Base-by-base conservation (phyloP, 2,113 vertebrate genomes). In the Campylomormyrus numenius region DNA sequence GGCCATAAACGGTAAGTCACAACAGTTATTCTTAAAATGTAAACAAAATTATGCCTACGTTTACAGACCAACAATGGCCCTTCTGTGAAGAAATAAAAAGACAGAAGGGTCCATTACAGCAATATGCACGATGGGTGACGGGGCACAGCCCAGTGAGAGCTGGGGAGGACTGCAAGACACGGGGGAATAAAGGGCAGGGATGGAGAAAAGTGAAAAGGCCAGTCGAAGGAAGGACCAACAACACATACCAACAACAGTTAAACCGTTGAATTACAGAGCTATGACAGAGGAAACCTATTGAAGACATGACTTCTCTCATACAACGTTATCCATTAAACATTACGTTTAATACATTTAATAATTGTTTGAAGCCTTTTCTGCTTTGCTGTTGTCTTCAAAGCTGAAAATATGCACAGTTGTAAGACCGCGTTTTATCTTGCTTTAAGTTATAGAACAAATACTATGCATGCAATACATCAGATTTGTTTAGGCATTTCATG, bases 351-450 rank as follows among this genome's bases (percentile, higher is more conserved):
- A 89, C 70, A 92, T 93, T 91, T 93, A 93, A 89, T 91, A 91
- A 90, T 88, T 24, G 48, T 89, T 91, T 92, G 90, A 93, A 91
- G 93, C 94, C 93, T 92, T 94, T 95, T 92, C 89, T 91, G 93
- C 93, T 92, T 92, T 90, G 58, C 90, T 89, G 89, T 90, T 83
- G 66, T 85, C 83, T 42, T 90, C 88, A 90, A 62, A 85, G 91
- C 95, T 95, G 50, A 42, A 52, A 39, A 84, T 35, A 91, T 46
- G 49, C 87, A 87, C 49, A 46, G 70, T 1, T 85, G 11, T 70
- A 46, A 87, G 35, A 80, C 74, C 31, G 49, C 88, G 24, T 52
- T 52, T 52, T 46, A 80, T 89, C 70, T 52, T 70, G 46, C 10
- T 80, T 89, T 66, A 89, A 66, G 45, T 80, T 52, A 89, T 45